Evolutionary conservation across 2,113 vertebrate species (phyloP).

Genomic region (Atractosteus spatula): DNA sequence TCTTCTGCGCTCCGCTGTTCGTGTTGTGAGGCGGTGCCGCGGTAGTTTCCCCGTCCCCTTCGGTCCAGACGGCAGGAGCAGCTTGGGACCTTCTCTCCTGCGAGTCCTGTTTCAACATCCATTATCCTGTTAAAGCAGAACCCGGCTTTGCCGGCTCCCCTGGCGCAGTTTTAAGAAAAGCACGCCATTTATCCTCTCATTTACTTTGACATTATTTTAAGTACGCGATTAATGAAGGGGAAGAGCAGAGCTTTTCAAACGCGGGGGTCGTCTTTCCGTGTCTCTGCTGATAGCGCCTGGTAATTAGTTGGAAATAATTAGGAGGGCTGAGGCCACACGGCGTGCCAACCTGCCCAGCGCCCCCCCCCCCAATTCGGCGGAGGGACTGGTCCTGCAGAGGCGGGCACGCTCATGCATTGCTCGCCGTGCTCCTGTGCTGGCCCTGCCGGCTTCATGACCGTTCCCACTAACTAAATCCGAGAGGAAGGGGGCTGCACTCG

Average conservation of each 20-base stretch:
- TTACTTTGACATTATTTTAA: conserved; percentile 23
- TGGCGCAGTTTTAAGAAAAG: conserved; percentile 4
- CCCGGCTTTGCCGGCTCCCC: conserved; percentile 3
- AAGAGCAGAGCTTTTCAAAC: conserved; percentile 2
- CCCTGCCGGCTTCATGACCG: background rate
- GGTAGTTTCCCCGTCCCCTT: too few species aligned
- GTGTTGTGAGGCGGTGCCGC: too few species aligned
- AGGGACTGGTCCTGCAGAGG: background rate
- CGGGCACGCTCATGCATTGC: background rate
- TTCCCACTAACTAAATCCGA: background rate
- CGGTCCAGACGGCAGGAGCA: background rate
- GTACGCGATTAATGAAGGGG: conserved; percentile 17
- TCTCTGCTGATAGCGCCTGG: conserved; percentile 13
- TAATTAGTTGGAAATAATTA: conserved; percentile 24
- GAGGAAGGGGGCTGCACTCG: too few species aligned
- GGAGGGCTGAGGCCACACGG: background rate
- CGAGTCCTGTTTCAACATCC: background rate
- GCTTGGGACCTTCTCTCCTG: background rate
- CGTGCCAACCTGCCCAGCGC: background rate
- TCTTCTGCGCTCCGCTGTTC: too few species aligned
- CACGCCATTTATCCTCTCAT: conserved; percentile 11
- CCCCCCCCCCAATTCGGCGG: conserved; percentile 11
- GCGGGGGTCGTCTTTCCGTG: conserved; percentile 4
- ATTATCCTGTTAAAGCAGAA: conserved; percentile 13
- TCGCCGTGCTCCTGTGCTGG: background rate